Evolutionary conservation across 2,888 invertebrate genomes (phyloP).

Genomic region (Machimus atricapillus): DNA sequence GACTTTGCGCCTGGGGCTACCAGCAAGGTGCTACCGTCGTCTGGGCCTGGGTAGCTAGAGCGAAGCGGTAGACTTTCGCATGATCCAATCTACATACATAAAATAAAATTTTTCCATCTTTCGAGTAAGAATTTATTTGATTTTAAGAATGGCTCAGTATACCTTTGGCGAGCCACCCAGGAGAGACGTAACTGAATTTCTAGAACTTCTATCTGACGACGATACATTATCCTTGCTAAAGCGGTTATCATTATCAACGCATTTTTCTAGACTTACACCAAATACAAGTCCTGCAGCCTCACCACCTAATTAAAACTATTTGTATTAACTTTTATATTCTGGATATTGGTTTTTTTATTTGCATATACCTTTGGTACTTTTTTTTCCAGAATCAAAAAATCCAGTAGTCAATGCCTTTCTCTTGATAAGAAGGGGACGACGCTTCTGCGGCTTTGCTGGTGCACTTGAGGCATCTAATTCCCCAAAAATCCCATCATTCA

Average conservation of each 20-base stretch:
- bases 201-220: slow-evolving; percentile 64
- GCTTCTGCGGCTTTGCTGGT: slow-evolving; percentile 69
- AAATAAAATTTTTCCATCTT: slow-evolving; percentile 49
- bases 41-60: slow-evolving; percentile 42
- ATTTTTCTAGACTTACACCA: slow-evolving; percentile 83
- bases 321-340: neutral
- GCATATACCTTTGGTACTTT: slow-evolving; percentile 66
- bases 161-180: slow-evolving; percentile 50
- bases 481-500: neutral
- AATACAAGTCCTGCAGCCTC: slow-evolving; percentile 73
- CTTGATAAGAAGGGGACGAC: slow-evolving; percentile 81
- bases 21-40: neutral
- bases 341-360: neutral
- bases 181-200: slow-evolving; percentile 78
- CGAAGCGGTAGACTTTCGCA: slow-evolving; percentile 73
- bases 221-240: neutral
- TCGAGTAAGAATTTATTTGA: neutral
- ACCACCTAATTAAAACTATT: neutral
- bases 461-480: neutral
- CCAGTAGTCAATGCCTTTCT: slow-evolving; percentile 88
- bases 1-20: slow-evolving; percentile 58
- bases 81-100: slow-evolving; percentile 75
- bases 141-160: neutral
- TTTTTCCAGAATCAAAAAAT: slow-evolving; percentile 79
- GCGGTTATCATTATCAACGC: slow-evolving; percentile 77